These are phyloP conservation scores for Tigriopus californicus DNA, from an alignment of 2,888 invertebrate genomes.

Conservation along the genomic window DNA sequence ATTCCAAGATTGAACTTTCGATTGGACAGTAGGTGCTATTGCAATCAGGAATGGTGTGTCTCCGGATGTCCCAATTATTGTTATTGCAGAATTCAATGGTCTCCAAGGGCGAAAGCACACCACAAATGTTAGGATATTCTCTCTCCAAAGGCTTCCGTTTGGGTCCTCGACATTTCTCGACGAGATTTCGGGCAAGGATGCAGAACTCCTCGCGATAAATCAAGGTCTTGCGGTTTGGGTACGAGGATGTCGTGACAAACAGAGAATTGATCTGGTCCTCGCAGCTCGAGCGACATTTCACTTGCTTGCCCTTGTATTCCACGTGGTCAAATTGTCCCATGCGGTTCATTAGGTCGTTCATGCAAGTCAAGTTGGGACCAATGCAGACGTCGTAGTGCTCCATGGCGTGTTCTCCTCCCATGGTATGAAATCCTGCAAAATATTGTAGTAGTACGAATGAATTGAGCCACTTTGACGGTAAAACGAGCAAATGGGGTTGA, in stretches of 20 bases:
- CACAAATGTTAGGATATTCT: slow-evolving; percentile 6
- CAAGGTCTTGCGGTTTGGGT: slow-evolving; percentile 13
- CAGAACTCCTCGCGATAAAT: slow-evolving; percentile 14
- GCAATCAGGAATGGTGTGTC: background rate
- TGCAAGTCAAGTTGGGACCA: slow-evolving; percentile 12
- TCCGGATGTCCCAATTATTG: slow-evolving; percentile 1
- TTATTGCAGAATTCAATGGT: background rate
- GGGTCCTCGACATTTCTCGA: slow-evolving; percentile 4
- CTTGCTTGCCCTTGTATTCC: slow-evolving; percentile 12
- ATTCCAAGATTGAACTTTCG: background rate
- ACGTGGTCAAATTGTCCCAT: slow-evolving; percentile 16
- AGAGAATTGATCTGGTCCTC: slow-evolving; percentile 15
- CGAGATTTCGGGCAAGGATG: slow-evolving; percentile 2
- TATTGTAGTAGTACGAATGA: background rate
- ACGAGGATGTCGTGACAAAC: slow-evolving; percentile 12
- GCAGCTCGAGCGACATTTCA: slow-evolving; percentile 14
- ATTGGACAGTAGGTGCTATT: slow-evolving; percentile 1
- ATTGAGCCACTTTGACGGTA: too few relatives aligned
- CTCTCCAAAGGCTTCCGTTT: slow-evolving; percentile 6
- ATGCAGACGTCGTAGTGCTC: slow-evolving; percentile 11
- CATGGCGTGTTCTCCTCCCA: slow-evolving; percentile 13
- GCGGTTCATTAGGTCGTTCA: slow-evolving; percentile 11
- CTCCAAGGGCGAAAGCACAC: background rate
- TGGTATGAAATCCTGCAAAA: slow-evolving; percentile 13
- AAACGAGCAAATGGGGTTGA: too few relatives aligned